Base-by-base conservation (phyloP, 2,888 invertebrate species). In the Meiosimyza platycephala region DNA sequence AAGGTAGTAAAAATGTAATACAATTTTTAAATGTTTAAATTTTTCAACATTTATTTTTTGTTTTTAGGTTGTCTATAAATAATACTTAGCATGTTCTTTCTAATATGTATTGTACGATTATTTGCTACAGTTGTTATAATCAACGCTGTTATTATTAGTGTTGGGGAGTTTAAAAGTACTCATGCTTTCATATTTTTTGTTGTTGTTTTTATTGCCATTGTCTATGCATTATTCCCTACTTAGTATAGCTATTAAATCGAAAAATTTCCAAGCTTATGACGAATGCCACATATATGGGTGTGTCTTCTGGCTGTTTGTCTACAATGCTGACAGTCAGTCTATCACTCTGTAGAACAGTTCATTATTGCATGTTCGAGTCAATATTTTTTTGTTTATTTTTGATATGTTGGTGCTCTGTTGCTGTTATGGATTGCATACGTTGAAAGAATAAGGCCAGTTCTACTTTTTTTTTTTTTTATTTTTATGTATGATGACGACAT, bases 281-380 rank as follows among this genome's bases (percentile, higher is more conserved):
- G 28, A 12, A 22, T 22, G 54, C n/a, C 55, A n/a, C 55, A 47
- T 16, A 47, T 16, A 16, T 50, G 51, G 11, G 6, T 5, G n/a
- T 51, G 16, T 57, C 33, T n/a, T 63, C 28, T 71, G 16, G 22
- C 16, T 55, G 47, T 57, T 64, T 47, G 6, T 69, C 55, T 40
- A 50, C 50, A 16, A 6, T 15, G 59, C 13, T 18, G 59, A 59
- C 28, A 18, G n/a, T 40, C 40, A 18, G n/a, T 40, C 40, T 40
- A 40, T 40, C 40, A 55, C 13, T 33, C 52, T 12, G n/a, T 54
- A 47, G 54, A 67, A 52, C 9, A 33, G 16, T 40, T 70, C 62
- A 54, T 62, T 62, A 62, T 62, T 70, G 62, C 70, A 70, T 70
- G 70, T 70, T 63, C 51, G 60, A 28, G 62, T 33, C 15, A 16